Evolutionary conservation across 2,113 vertebrate species (phyloP).

Genomic region (Conger conger): DNA sequence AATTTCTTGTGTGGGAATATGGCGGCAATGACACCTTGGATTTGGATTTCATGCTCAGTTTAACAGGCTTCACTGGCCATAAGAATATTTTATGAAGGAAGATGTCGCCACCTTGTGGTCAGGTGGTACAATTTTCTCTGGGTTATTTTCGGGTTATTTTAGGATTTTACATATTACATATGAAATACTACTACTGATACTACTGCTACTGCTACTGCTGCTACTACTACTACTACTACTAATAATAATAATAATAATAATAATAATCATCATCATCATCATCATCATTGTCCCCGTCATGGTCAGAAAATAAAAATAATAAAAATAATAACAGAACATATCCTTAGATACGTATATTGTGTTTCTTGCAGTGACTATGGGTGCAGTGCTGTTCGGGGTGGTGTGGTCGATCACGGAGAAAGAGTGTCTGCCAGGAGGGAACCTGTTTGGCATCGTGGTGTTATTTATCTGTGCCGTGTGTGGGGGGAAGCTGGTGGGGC

Average conservation of each 20-base stretch:
- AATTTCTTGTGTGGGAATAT: not conserved
- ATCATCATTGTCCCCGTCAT: too few species aligned
- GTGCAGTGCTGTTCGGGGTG: slow-evolving; percentile 77
- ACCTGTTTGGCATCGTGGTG: slow-evolving; percentile 84
- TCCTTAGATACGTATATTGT: not conserved
- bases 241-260: not conserved
- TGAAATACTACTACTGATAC: not conserved
- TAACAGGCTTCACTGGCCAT: not conserved
- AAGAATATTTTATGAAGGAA: not conserved
- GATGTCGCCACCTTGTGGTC: not conserved
- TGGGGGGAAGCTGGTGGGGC: slow-evolving; percentile 82
- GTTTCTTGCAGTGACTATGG: slow-evolving; percentile 3
- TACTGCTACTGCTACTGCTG: not conserved
- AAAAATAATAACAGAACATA: not conserved
- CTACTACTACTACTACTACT: not conserved
- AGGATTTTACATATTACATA: too few species aligned
- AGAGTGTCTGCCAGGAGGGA: slow-evolving; percentile 85
- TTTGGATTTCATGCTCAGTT: not conserved
- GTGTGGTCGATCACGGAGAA: slow-evolving; percentile 81
- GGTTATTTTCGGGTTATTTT: not conserved
- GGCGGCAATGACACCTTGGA: not conserved
- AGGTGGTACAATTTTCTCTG: not conserved
- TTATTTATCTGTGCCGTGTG: slow-evolving; percentile 80
- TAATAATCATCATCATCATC: too few species aligned
- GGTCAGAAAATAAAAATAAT: too few species aligned